Evolutionary conservation across 37 sponge, comb jelly and placozoan species (phyloP).

Genomic region (Aphrocallistes beatrix): DNA sequence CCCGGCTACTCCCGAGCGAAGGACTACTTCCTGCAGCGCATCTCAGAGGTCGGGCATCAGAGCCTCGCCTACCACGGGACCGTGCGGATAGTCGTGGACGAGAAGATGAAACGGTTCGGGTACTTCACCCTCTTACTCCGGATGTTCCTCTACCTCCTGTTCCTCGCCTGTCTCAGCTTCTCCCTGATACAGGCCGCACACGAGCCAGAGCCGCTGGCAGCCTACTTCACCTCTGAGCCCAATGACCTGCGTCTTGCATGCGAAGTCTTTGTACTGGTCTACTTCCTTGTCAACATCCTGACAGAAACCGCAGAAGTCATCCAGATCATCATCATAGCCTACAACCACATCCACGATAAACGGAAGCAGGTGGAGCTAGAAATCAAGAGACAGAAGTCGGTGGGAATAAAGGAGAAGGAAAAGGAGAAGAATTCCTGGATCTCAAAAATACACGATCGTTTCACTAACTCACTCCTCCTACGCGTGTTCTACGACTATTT

Average conservation of each 20-base stretch:
- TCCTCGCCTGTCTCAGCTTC: background rate
- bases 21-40: background rate
- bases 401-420: background rate
- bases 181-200: background rate
- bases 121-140: background rate
- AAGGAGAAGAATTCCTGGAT: background rate
- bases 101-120: background rate
- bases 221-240: background rate
- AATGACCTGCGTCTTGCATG: background rate
- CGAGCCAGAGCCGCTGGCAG: background rate
- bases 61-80: slow-evolving; percentile 9
- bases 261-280: background rate
- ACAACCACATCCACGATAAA: background rate
- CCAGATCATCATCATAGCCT: background rate
- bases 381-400: background rate
- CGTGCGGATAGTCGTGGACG: background rate
- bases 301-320: background rate
- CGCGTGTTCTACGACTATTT: slow-evolving; percentile 14
- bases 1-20: background rate
- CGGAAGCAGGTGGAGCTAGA: background rate
- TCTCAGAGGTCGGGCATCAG: background rate
- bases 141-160: background rate
- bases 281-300: background rate
- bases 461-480: background rate
- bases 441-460: background rate